Percentiles rank a stretch among this genome's conserved stretches.
phyloP scores from a whole-genome alignment of 2,888 invertebrate genomes.

The Tuta absoluta region DNA sequence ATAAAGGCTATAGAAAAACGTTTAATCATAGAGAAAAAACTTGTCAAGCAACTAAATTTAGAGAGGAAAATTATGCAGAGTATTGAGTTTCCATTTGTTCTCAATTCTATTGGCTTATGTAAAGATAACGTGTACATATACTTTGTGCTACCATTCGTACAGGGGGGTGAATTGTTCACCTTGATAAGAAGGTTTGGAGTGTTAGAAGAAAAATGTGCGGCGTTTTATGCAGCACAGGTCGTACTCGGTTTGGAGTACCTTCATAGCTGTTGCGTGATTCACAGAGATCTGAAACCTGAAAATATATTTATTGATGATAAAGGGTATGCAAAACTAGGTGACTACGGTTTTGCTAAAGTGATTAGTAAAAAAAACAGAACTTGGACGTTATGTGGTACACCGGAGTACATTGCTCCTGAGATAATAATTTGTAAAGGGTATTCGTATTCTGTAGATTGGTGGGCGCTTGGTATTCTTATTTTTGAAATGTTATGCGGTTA shows the following conservation, averaged over 20 bases:
- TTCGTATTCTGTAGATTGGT: constrained; percentile 96
- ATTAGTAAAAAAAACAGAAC: constrained; percentile 83
- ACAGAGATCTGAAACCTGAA: constrained; percentile 95
- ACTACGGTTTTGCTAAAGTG: constrained; percentile 95
- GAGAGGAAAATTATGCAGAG: constrained; percentile 93
- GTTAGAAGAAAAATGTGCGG: constrained; percentile 87
- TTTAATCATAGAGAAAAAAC: constrained; percentile 89
- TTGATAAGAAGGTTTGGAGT: constrained; percentile 81
- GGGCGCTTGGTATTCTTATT: constrained; percentile 93
- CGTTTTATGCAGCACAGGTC: constrained; percentile 95
- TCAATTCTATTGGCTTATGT: constrained; percentile 88
- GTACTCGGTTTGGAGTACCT: constrained; percentile 94
- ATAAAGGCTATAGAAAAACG: constrained; percentile 93
- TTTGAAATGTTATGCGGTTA: constrained; percentile 94
- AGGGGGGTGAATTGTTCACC: constrained; percentile 91
- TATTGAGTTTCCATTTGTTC: constrained; percentile 91
- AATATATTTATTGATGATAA: constrained; percentile 88
- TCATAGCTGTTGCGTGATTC: constrained; percentile 90
- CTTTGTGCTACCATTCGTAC: constrained; percentile 89
- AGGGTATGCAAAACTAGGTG: constrained; percentile 91
- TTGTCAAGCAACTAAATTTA: constrained; percentile 89
- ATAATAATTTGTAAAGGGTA: constrained; percentile 94
- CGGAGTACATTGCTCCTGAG: constrained; percentile 97
- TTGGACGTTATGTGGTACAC: constrained; percentile 96
- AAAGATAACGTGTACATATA: constrained; percentile 92